Percentiles rank a stretch among this genome's conserved stretches.
Evolutionary conservation across 2,797 vertebrate genomes (phyloP).

Genomic region (Pangasius krempfi): DNA sequence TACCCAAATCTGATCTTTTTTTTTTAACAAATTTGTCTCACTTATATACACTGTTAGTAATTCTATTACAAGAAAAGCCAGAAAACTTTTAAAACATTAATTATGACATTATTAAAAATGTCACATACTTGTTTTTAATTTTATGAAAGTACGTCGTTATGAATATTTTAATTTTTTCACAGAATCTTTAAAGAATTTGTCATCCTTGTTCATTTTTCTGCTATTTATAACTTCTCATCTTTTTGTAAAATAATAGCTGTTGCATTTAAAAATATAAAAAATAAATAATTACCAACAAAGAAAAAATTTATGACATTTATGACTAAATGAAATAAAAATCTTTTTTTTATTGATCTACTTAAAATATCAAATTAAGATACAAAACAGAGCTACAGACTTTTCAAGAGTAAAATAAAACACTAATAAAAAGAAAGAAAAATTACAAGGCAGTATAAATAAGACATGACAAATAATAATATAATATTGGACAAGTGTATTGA

Average conservation of each 20-base stretch:
- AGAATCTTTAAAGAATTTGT: too few species aligned
- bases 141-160: background rate
- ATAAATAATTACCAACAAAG: background rate
- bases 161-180: background rate
- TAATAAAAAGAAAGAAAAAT: background rate
- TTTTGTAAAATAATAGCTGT: background rate
- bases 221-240: background rate
- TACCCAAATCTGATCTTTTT: background rate
- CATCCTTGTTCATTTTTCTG: too few species aligned
- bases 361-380: background rate
- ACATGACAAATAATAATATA: background rate
- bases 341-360: background rate
- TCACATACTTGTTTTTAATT: background rate
- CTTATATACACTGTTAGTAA: background rate
- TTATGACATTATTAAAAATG: background rate
- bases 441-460: background rate
- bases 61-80: background rate
- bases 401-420: background rate
- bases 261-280: background rate
- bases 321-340: background rate
- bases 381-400: background rate
- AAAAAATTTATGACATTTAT: background rate
- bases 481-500: background rate
- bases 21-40: background rate
- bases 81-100: background rate